Conservation (phyloP, 2,113 vertebrate species). For the Holacanthus passer region DNA sequence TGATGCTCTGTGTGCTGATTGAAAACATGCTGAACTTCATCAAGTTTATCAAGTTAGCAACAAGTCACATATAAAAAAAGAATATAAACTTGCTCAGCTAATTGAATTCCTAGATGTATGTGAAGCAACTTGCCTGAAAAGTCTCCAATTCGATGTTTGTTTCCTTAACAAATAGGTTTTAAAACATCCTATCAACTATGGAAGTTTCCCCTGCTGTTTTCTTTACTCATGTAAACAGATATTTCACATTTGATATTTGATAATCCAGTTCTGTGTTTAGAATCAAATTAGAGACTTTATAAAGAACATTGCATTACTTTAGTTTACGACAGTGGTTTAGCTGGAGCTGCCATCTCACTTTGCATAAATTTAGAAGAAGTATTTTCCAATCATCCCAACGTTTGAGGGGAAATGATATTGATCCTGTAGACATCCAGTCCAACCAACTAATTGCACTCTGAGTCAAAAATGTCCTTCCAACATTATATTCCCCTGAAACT, state of each 20-base stretch:
- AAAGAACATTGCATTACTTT: neutral
- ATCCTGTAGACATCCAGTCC: neutral
- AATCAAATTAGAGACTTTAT: neutral
- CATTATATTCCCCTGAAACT: neutral
- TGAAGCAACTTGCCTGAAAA: too few relatives aligned
- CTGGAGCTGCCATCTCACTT: neutral
- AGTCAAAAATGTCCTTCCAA: neutral
- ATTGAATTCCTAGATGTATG: neutral
- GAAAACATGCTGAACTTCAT: neutral
- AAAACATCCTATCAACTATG: too few relatives aligned
- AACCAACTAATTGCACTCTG: neutral
- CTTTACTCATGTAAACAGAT: neutral
- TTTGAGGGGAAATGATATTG: neutral
- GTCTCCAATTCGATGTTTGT: too few relatives aligned
- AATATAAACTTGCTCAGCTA: neutral
- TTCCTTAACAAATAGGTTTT: too few relatives aligned
- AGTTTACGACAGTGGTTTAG: neutral
- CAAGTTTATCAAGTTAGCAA: neutral
- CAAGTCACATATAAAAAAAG: neutral
- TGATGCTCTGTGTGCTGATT: neutral
- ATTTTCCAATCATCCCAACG: neutral
- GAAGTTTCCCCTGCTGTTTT: neutral
- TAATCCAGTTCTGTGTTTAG: neutral
- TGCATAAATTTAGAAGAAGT: neutral
- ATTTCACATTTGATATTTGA: neutral